phyloP scores from a whole-genome alignment of 2,797 vertebrate genomes.

The Echeneis naucrates region DNA sequence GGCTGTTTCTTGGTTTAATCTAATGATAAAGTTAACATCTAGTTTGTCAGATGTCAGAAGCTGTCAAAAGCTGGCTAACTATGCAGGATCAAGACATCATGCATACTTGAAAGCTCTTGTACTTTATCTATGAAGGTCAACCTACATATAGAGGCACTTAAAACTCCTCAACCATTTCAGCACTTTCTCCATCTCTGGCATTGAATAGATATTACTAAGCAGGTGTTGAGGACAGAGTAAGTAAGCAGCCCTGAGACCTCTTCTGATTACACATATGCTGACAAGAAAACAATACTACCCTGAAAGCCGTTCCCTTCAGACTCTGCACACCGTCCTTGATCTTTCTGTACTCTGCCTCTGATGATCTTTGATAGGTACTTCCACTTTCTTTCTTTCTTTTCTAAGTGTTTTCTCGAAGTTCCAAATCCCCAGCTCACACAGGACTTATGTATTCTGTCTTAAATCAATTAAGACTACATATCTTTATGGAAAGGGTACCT shows the following conservation, averaged over 20 bases:
- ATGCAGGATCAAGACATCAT: slow-evolving; percentile 11
- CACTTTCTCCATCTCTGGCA: slow-evolving; percentile 3
- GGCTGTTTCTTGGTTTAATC: slow-evolving; percentile 3
- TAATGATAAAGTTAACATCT: slow-evolving; percentile 26
- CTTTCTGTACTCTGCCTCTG: slow-evolving; percentile 14
- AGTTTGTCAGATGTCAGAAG: slow-evolving; percentile 20
- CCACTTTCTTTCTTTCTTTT: not conserved
- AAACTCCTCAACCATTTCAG: slow-evolving; percentile 20
- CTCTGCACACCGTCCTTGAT: slow-evolving; percentile 1
- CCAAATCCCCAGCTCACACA: slow-evolving; percentile 21
- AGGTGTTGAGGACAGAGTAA: slow-evolving; percentile 35
- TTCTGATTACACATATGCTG: slow-evolving; percentile 31
- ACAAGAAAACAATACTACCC: slow-evolving; percentile 32
- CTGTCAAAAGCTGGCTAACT: slow-evolving; percentile 19
- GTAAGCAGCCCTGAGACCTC: slow-evolving; percentile 44
- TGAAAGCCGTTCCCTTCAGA: not conserved
- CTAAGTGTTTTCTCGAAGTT: slow-evolving; percentile 17
- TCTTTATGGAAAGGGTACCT: slow-evolving; percentile 15
- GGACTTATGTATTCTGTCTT: slow-evolving; percentile 40
- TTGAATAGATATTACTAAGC: slow-evolving; percentile 34
- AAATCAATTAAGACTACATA: slow-evolving; percentile 61
- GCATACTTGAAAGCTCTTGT: slow-evolving; percentile 19
- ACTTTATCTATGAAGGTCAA: slow-evolving; percentile 51
- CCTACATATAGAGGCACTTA: slow-evolving; percentile 34
- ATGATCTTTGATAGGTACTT: slow-evolving; percentile 37